A percentile compares a stretch with the other conserved stretches of the same genome.
Evolutionary conservation across 2,797 vertebrate genomes (phyloP).

Genomic region (Tauraco hartlaubi): DNA sequence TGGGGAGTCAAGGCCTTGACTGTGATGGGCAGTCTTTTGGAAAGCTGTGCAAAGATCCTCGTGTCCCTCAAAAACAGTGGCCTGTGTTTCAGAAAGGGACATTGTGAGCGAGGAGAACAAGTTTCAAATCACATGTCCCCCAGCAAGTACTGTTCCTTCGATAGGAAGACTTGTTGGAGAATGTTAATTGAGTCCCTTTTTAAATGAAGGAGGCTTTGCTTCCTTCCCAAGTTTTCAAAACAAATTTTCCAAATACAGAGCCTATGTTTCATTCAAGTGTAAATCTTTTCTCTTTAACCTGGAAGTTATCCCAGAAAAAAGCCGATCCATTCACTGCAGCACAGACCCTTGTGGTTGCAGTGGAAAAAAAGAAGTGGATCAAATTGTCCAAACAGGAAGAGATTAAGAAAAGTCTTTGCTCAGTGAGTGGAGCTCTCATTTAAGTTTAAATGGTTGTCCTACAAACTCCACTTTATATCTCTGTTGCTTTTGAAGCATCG

Average conservation of each 20-base stretch:
- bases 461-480: not conserved
- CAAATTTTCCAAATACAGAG: slow-evolving; percentile 56
- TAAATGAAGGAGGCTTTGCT: slow-evolving; percentile 57
- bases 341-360: not conserved
- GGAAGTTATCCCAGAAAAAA: slow-evolving; percentile 67
- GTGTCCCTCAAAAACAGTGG: not conserved
- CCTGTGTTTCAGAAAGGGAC: slow-evolving; percentile 28
- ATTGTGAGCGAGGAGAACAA: slow-evolving; percentile 27
- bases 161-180: slow-evolving; percentile 51
- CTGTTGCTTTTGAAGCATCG: not conserved
- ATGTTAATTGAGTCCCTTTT: slow-evolving; percentile 61
- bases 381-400: slow-evolving; percentile 55
- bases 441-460: not conserved
- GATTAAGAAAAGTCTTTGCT: slow-evolving; percentile 42
- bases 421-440: not conserved
- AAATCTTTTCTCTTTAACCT: slow-evolving; percentile 70
- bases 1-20: not conserved
- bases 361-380: slow-evolving; percentile 18
- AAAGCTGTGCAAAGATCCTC: not conserved
- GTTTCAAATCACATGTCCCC: slow-evolving; percentile 22
- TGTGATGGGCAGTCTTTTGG: not conserved
- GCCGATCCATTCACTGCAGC: slow-evolving; percentile 46
- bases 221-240: slow-evolving; percentile 71
- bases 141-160: slow-evolving; percentile 32
- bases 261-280: slow-evolving; percentile 68